Conservation (phyloP, 2,113 vertebrate genomes). For the Gobius niger region DNA sequence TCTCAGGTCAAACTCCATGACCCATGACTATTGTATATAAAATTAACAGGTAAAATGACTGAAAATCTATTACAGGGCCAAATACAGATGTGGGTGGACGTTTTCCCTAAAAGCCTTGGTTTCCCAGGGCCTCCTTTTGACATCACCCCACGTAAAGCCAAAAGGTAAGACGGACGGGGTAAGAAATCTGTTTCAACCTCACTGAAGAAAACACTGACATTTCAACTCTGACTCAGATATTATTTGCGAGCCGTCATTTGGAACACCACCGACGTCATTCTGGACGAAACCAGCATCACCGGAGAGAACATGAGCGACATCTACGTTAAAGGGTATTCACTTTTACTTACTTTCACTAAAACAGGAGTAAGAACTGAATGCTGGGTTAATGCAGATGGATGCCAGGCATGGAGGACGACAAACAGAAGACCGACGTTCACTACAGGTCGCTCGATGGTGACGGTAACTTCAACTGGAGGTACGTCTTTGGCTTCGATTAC, state of each 20-base stretch:
- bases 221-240: slow-evolving; percentile 72
- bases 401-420: slow-evolving; percentile 93
- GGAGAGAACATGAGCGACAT: slow-evolving; percentile 98
- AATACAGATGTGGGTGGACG: slow-evolving; percentile 98
- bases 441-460: slow-evolving; percentile 96
- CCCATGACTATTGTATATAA: background rate
- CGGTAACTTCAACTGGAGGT: slow-evolving; percentile 99
- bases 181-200: background rate
- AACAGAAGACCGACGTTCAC: slow-evolving; percentile 98
- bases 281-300: slow-evolving; percentile 97
- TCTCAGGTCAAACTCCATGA: slow-evolving; percentile 55
- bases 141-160: slow-evolving; percentile 90
- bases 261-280: slow-evolving; percentile 92
- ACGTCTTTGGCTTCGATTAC: slow-evolving; percentile 94
- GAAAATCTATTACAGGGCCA: slow-evolving; percentile 76
- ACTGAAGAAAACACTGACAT: slow-evolving; percentile 16
- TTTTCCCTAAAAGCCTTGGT: slow-evolving; percentile 92
- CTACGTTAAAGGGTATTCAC: slow-evolving; percentile 91
- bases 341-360: background rate
- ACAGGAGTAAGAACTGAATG: background rate
- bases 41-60: background rate
- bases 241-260: slow-evolving; percentile 88
- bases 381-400: slow-evolving; percentile 85
- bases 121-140: slow-evolving; percentile 89
- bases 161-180: slow-evolving; percentile 79